Evolutionary conservation across 2,888 invertebrate species (phyloP).

Genomic region (Pantelozetes paolii): DNA sequence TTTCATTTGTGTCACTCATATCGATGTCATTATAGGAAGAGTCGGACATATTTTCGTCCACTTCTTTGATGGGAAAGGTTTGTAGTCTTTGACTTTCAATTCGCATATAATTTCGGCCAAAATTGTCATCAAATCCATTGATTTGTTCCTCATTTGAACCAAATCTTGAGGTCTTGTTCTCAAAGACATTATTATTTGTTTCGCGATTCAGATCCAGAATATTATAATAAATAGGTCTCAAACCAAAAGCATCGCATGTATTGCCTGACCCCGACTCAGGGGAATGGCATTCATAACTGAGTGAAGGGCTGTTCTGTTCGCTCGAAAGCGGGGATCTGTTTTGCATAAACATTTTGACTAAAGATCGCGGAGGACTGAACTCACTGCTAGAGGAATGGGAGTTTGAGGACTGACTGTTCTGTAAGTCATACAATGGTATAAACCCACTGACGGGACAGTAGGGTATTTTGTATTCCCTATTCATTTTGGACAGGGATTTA

Average conservation of each 20-base stretch:
- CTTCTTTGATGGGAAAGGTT: slow-evolving; percentile 47
- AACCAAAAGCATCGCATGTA: not conserved
- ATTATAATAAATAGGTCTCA: slow-evolving; percentile 12
- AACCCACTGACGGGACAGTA: slow-evolving; percentile 34
- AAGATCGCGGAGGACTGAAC: slow-evolving; percentile 52
- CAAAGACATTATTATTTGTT: not conserved
- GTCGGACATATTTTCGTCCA: slow-evolving; percentile 45
- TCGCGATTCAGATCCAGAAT: not conserved
- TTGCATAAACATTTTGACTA: slow-evolving; percentile 82
- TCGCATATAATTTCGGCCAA: not conserved
- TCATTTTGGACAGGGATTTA: not conserved
- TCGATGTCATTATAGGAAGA: slow-evolving; percentile 46
- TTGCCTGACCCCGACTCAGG: slow-evolving; percentile 55
- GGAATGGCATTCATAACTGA: slow-evolving; percentile 65
- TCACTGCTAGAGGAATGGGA: slow-evolving; percentile 24
- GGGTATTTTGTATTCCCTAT: not conserved
- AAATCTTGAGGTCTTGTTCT: not conserved
- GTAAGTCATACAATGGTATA: slow-evolving; percentile 50
- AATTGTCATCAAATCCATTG: not conserved
- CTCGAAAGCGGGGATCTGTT: slow-evolving; percentile 68
- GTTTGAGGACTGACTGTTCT: slow-evolving; percentile 49
- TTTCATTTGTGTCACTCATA: slow-evolving; percentile 39
- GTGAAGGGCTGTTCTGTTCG: slow-evolving; percentile 64
- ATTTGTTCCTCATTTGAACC: too few relatives aligned
- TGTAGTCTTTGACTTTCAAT: slow-evolving; percentile 30